Base-by-base conservation (phyloP, 92 coral and sea anemone genomes). In the Pocillopora meandrina region DNA sequence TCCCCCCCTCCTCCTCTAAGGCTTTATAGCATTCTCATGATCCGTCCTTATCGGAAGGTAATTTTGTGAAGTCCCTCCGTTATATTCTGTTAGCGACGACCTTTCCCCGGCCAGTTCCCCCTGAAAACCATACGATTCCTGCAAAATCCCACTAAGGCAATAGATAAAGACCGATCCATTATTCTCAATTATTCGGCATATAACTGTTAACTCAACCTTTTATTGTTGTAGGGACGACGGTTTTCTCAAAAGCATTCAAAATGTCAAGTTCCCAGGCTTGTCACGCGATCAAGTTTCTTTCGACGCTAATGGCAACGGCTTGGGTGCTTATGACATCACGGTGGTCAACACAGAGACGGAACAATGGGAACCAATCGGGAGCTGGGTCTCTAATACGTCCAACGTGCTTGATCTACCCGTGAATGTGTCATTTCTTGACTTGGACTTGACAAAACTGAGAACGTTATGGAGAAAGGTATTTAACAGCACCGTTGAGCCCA, bases 281-380 rank as follows among this genome's bases (percentile, higher is more conserved):
- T 79, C 98, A 64, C 97, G 95, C 82, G 89, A 93, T 49, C 85
- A 83, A 78, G 93, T 95, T 17, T 84, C 89, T 56, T 95, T 95
- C 77, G 95, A 91, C 70, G 80, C 88, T 31, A 82, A 91, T 64
- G 98, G 98, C 49, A 94, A 95, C 81, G 86, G 95, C 65, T 20
- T 63, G 16, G 93, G 92, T 13, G 87, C 90, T n/a, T 90, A 91
- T 74, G 95, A 93, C 88, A 80, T 93, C 87, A 93, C 84, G 47
- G 88, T 89, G 20, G 92, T 90, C 60, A 93, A 93, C 75, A 71
- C 85, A 66, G 90, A 83, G 82, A 89, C 92, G 66, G 90, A 80
- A 26, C 60, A 35, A 55, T 93, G 93, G 93, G 88, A 88, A 35
- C 42, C 71, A 33, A 71, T 93, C 23, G 97, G 97, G 10, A 69